Conservation (phyloP, 2,797 vertebrate species). For the Ficedula albicollis region DNA sequence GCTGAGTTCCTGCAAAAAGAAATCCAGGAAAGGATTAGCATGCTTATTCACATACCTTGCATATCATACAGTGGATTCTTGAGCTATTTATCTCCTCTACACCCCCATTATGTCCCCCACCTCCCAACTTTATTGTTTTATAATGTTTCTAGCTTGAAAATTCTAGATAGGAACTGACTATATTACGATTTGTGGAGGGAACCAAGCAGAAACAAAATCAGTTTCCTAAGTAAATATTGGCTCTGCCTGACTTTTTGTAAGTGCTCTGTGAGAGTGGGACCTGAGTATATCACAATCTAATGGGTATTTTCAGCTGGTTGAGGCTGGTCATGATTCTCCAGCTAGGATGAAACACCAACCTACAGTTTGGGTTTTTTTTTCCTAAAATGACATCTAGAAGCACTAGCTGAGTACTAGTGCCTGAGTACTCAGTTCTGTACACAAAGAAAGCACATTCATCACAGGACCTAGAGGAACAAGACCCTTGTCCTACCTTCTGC, state of each 20-base stretch:
- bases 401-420: not conserved
- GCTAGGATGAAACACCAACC: not conserved
- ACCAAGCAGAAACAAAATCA: not conserved
- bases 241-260: not conserved
- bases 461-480: not conserved
- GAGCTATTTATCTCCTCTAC: not conserved
- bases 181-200: not conserved
- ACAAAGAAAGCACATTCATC: not conserved
- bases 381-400: not conserved
- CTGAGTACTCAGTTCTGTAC: not conserved
- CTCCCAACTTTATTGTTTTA: not conserved
- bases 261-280: not conserved
- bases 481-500: not conserved
- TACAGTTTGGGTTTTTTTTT: not conserved
- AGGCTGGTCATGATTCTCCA: not conserved
- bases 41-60: not conserved
- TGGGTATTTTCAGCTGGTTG: not conserved
- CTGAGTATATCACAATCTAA: not conserved
- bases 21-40: not conserved
- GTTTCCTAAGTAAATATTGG: not conserved
- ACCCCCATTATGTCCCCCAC: fast-evolving
- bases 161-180: not conserved
- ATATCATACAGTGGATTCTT: not conserved
- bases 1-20: not conserved
- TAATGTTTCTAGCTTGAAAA: slow-evolving; percentile 12